Conservation (phyloP, 1,140 invertebrate genomes). For the Caenorhabditis brenneri region DNA sequence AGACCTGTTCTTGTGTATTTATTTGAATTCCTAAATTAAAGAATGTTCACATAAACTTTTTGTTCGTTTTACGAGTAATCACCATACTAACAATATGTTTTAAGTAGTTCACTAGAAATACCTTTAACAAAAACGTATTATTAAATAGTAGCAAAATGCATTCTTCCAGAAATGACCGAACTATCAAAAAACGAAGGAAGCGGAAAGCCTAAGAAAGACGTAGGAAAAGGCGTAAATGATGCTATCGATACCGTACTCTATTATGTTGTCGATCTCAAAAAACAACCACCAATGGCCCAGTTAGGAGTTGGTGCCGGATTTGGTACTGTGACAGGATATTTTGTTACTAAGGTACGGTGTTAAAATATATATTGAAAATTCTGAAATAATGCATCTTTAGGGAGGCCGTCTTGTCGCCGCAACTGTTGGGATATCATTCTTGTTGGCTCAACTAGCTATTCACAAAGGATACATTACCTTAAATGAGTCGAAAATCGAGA, state of each 20-base stretch:
- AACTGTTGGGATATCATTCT: neutral
- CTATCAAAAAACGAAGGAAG: neutral
- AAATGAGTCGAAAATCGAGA: slow-evolving; percentile 29
- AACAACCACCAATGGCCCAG: slow-evolving; percentile 11
- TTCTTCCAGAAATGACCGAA: neutral
- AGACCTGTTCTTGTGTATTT: slow-evolving; percentile 1
- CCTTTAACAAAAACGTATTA: neutral
- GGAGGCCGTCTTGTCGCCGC: slow-evolving; percentile 6
- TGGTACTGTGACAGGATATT: slow-evolving; percentile 16
- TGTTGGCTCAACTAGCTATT: slow-evolving; percentile 5
- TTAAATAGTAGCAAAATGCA: neutral
- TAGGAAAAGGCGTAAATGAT: neutral
- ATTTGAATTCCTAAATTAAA: slow-evolving; percentile 30
- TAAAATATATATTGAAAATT: neutral
- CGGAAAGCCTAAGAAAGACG: neutral
- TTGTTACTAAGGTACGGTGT: neutral
- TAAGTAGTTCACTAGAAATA: neutral
- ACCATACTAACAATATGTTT: neutral
- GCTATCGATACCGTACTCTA: neutral
- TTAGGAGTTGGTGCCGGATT: slow-evolving; percentile 14
- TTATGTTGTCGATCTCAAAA: neutral
- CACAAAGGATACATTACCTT: slow-evolving; percentile 34
- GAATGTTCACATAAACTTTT: slow-evolving; percentile 21
- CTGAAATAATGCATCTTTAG: neutral
- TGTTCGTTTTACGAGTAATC: neutral